Evolutionary conservation across 2,113 vertebrate species (phyloP).

Genomic region (Callionymus lyra): DNA sequence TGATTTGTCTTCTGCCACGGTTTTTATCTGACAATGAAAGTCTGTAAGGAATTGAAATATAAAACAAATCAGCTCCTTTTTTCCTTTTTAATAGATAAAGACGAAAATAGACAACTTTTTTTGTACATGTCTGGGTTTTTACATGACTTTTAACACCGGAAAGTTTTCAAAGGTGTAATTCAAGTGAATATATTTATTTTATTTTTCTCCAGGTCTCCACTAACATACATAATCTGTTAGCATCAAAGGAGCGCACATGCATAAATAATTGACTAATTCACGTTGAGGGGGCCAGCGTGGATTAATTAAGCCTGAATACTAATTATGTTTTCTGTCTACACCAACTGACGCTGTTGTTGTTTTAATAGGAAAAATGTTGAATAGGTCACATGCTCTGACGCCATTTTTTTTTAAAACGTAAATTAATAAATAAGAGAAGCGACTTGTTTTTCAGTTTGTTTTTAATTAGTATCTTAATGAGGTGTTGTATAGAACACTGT

Average conservation of each 20-base stretch:
- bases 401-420: too few species aligned
- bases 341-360: slow-evolving; percentile 63
- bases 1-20: slow-evolving; percentile 61
- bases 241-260: slow-evolving; percentile 75
- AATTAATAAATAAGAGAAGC: too few species aligned
- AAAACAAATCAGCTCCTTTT: not conserved
- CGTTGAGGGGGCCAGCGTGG: slow-evolving; percentile 69
- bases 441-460: too few species aligned
- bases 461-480: too few species aligned
- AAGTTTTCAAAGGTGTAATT: slow-evolving; percentile 66
- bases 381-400: slow-evolving; percentile 59
- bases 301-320: slow-evolving; percentile 76
- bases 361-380: slow-evolving; percentile 65
- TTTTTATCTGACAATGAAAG: slow-evolving; percentile 25
- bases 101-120: too few species aligned
- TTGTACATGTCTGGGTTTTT: slow-evolving; percentile 14
- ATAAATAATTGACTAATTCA: slow-evolving; percentile 76
- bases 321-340: slow-evolving; percentile 74
- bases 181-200: too few species aligned
- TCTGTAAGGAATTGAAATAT: slow-evolving; percentile 56
- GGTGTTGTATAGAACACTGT: too few species aligned
- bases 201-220: slow-evolving; percentile 35
- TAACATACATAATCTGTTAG: slow-evolving; percentile 74
- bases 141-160: slow-evolving; percentile 55
- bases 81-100: too few species aligned